Evolutionary conservation across 2,888 invertebrate species (phyloP), one percentile per base, ranked within the genome.

Genomic region (Aquatica leii): DNA sequence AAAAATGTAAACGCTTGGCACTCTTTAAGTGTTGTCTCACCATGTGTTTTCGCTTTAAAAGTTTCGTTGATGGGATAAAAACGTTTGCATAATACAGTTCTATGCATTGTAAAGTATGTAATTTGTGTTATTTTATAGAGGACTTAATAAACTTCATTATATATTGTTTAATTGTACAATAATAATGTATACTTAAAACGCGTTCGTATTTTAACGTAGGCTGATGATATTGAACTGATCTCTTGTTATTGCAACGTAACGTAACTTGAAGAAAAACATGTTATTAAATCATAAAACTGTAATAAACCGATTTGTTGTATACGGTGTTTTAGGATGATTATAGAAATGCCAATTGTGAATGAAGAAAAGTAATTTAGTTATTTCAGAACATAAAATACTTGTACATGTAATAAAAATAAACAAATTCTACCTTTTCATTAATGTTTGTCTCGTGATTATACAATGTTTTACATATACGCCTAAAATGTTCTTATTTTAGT

Each of bases 321-420:
- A 18, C 17, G 46, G 18, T 46, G 18, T 46, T 24, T 46, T 46
- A 46, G 46, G 17, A 46, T 46, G 46, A 46, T 46, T 46, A 46
- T 20, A 17, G n/a, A 46, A 46, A 18, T 46, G 46, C 46, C 17
- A 46, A 46, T 46, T 46, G 46, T 46, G 46, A 46, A 46, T 46
- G 46, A 46, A 46, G 18, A 46, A 46, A 46, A 46, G 46, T 46
- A 46, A 46, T 46, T 46, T 46, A 46, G 46, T 46, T 46, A 46
- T 46, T 46, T 46, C 20, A 46, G 46, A 46, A 46, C 46, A 46
- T 46, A 46, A 46, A 46, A 18, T 46, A 46, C n/a, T n/a, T n/a
- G n/a, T n/a, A n/a, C n/a, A n/a, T n/a, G 46, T 46, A 46, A 46
- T 46, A 46, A 46, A 46, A 46, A 20, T 18, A 46, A 46, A 46